A percentile compares a stretch with the other conserved stretches of the same genome.
phyloP scores from a whole-genome alignment of 2,113 vertebrate species.

The Callopanchax toddi region DNA sequence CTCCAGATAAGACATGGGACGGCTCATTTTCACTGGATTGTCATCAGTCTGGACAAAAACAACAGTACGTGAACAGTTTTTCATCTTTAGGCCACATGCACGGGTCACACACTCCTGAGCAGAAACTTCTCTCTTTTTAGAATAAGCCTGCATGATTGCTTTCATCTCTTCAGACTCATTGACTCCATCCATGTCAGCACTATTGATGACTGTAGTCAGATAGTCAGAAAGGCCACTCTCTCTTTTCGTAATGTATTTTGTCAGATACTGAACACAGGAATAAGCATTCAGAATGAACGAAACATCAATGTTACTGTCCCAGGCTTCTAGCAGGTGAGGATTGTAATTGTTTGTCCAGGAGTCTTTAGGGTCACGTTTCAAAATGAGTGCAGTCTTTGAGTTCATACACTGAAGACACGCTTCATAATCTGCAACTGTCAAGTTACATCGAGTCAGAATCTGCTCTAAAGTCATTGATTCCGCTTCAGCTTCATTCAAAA shows the following conservation, averaged over 20 bases:
- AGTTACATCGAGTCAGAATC: too few species aligned
- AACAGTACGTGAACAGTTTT: neutral
- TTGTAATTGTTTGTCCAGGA: too few species aligned
- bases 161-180: slow-evolving; percentile 5
- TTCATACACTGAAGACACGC: too few species aligned
- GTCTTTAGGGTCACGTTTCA: too few species aligned
- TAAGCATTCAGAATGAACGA: neutral
- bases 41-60: neutral
- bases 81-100: slow-evolving; percentile 1
- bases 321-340: too few species aligned
- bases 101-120: slow-evolving; percentile 1
- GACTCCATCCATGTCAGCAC: neutral
- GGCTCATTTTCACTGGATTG: neutral
- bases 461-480: too few species aligned
- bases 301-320: too few species aligned
- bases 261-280: neutral
- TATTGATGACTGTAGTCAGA: neutral
- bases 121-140: slow-evolving; percentile 1
- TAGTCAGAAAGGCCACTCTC: neutral
- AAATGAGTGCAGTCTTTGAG: too few species aligned
- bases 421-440: too few species aligned
- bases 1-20: neutral
- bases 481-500: too few species aligned
- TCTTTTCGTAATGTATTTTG: slow-evolving; percentile 6
- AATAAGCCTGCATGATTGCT: slow-evolving; percentile 7